Conservation (phyloP, 1,140 invertebrate genomes). For the Drosophila serrata region DNA sequence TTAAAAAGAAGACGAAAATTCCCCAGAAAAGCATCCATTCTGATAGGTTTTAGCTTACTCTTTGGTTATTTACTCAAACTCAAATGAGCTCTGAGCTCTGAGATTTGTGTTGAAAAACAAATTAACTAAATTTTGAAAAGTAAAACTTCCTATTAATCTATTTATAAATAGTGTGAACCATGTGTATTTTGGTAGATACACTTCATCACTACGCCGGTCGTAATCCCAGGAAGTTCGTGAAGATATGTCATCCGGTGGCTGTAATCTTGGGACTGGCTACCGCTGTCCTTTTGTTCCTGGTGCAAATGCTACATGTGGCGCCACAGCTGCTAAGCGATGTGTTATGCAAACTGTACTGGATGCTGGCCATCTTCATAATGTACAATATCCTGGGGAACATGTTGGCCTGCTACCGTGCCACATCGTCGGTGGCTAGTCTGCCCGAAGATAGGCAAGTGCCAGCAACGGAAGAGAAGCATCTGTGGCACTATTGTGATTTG, state of each 20-base stretch:
- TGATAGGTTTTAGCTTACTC: background rate
- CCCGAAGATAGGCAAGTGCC: conserved; percentile 11
- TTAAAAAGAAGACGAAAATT: background rate
- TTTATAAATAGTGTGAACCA: background rate
- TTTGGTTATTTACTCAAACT: background rate
- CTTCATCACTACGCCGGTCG: background rate
- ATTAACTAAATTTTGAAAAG: background rate
- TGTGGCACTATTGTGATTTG: conserved; percentile 90
- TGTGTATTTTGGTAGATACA: background rate
- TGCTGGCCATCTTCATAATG: conserved; percentile 11
- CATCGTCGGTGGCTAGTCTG: conserved; percentile 32
- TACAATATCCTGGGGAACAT: conserved; percentile 57
- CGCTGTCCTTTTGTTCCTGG: background rate
- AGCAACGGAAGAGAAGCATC: conserved; percentile 11
- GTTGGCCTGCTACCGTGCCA: conserved; percentile 17
- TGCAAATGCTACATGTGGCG: conserved; percentile 33
- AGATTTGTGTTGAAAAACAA: background rate
- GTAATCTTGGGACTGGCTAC: background rate
- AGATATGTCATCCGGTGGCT: conserved; percentile 17
- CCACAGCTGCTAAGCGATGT: conserved; percentile 14
- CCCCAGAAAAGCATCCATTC: background rate
- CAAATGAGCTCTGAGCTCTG: background rate
- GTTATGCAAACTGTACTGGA: conserved; percentile 31
- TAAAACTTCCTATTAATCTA: background rate
- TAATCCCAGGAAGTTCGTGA: conserved; percentile 11